Conservation (phyloP, 2,113 vertebrate genomes). For the Poecilia latipinna region DNA sequence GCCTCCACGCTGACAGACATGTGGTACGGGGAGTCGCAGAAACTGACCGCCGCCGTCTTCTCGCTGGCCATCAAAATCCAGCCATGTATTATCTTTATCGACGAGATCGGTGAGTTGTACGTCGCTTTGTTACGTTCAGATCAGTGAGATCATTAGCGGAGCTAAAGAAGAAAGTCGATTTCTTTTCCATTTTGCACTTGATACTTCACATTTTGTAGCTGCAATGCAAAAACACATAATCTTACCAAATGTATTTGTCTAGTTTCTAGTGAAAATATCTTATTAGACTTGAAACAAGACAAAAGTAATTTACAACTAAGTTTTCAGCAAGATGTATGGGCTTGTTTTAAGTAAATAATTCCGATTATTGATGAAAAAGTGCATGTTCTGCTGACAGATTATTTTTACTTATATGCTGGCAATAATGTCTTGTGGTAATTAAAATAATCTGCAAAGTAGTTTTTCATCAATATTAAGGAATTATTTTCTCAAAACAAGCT, state of each 20-base stretch:
- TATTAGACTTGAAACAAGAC: too few relatives aligned
- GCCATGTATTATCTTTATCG: conserved; percentile 85
- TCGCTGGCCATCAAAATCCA: conserved; percentile 84
- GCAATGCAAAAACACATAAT: not conserved
- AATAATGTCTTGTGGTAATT: too few relatives aligned
- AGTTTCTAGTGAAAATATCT: too few relatives aligned
- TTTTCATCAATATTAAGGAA: too few relatives aligned
- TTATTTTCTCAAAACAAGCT: too few relatives aligned
- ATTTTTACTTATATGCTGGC: too few relatives aligned
- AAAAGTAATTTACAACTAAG: too few relatives aligned
- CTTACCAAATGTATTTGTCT: not conserved
- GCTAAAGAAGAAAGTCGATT: not conserved
- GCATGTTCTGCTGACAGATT: too few relatives aligned
- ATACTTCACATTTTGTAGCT: not conserved
- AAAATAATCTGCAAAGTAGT: too few relatives aligned
- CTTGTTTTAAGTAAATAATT: too few relatives aligned
- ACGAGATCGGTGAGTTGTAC: conserved; percentile 80
- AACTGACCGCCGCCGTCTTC: conserved; percentile 84
- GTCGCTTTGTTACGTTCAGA: not conserved
- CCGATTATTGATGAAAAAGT: too few relatives aligned
- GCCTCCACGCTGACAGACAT: conserved; percentile 83
- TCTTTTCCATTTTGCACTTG: not conserved
- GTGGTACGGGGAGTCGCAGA: conserved; percentile 86
- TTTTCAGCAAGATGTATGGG: too few relatives aligned
- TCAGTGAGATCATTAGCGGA: not conserved